Conservation (phyloP, 1,140 invertebrate species). For the Zaprionus capensis region DNA sequence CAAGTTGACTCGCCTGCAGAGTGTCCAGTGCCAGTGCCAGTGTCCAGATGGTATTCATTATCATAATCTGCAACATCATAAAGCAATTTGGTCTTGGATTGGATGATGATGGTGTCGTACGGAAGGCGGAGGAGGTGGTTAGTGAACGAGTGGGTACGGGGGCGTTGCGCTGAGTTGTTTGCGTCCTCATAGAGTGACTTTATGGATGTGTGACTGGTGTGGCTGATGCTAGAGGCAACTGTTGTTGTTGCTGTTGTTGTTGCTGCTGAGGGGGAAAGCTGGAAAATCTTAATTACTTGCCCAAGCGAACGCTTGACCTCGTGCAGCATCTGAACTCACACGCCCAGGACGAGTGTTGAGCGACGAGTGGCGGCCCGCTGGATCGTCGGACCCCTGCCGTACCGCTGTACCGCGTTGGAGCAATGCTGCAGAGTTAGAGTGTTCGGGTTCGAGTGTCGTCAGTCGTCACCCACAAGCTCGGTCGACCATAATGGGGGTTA, state of each 20-base stretch:
- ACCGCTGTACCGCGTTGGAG: too few relatives aligned
- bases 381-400: not conserved
- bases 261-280: constrained; percentile 16
- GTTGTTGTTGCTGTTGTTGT: constrained; percentile 11
- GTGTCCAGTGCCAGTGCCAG: constrained; percentile 62
- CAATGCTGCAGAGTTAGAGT: constrained; percentile 1
- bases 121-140: not conserved
- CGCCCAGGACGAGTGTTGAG: constrained; percentile 63
- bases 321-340: constrained; percentile 48
- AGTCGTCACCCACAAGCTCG: constrained; percentile 52
- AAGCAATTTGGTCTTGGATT: constrained; percentile 73
- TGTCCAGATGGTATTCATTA: constrained; percentile 81
- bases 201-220: constrained; percentile 61
- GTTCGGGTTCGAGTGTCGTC: constrained; percentile 26
- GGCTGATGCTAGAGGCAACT: constrained; percentile 25
- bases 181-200: constrained; percentile 52
- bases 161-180: constrained; percentile 56
- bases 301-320: constrained; percentile 74
- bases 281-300: constrained; percentile 81
- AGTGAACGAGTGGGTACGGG: not conserved
- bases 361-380: not conserved
- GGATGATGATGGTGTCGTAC: not conserved
- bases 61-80: constrained; percentile 84
- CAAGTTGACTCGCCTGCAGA: constrained; percentile 41
- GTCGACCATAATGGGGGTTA: constrained; percentile 83